These are phyloP conservation scores for Phasianus colchicus DNA, from an alignment of 2,113 vertebrate species.

Conservation along the genomic window DNA sequence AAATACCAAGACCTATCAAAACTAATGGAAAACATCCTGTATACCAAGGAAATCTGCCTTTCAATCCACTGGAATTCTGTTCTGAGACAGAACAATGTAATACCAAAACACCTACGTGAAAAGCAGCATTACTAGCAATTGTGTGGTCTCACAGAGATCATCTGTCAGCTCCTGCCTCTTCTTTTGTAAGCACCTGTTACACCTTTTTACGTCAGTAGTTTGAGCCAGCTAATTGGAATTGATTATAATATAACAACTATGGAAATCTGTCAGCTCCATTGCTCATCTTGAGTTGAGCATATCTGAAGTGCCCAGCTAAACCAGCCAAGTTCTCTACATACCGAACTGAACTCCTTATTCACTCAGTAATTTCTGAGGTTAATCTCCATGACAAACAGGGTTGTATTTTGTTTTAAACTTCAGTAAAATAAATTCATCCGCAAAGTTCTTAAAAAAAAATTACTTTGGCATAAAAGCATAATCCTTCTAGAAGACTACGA, in stretches of 20 bases:
- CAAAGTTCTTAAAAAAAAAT: background rate
- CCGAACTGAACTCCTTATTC: background rate
- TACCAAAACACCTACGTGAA: background rate
- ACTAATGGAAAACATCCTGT: background rate
- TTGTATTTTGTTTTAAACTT: background rate
- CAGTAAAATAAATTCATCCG: background rate
- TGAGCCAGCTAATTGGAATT: background rate
- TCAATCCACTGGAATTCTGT: background rate
- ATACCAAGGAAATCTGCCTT: background rate
- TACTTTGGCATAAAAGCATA: background rate
- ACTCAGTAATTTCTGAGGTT: background rate
- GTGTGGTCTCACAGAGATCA: background rate
- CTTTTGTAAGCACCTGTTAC: background rate
- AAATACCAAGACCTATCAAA: slow-evolving; percentile 29
- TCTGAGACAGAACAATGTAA: background rate
- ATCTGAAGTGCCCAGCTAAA: background rate
- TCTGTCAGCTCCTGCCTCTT: background rate
- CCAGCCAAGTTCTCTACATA: fast-evolving
- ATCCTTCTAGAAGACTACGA: background rate
- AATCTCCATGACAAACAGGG: background rate
- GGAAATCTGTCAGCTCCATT: background rate
- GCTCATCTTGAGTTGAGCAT: background rate
- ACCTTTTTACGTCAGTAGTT: background rate
- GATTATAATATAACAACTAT: background rate
- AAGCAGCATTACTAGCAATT: background rate